Conservation (phyloP, 2,888 invertebrate genomes). For the Diarsia rubi region DNA sequence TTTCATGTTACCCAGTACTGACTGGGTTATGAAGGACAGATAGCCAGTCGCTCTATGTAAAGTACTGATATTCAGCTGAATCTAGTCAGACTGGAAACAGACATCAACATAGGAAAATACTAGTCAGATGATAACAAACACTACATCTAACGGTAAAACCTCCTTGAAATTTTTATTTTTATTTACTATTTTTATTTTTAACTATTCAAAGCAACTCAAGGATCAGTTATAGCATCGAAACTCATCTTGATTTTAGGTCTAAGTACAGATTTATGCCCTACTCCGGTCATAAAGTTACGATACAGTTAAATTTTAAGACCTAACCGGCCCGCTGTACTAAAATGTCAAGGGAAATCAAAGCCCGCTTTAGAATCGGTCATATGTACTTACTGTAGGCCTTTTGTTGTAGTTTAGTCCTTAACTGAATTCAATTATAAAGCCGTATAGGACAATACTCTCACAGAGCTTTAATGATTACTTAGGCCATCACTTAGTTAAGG, state of each 20-base stretch:
- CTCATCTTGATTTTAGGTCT: neutral
- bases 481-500: too few species aligned
- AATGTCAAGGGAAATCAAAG: slow-evolving; percentile 43
- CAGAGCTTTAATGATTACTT: too few species aligned
- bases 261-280: slow-evolving; percentile 5
- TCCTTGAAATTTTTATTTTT: too few species aligned
- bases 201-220: neutral
- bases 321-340: neutral
- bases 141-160: too few species aligned
- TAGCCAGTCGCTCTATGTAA: neutral
- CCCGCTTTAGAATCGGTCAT: neutral
- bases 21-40: neutral
- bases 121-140: neutral
- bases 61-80: neutral
- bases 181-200: too few species aligned
- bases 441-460: neutral
- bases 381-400: neutral
- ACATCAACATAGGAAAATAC: neutral
- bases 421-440: neutral
- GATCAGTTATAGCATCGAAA: neutral
- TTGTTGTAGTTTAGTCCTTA: slow-evolving; percentile 12
- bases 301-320: slow-evolving; percentile 20
- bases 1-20: neutral
- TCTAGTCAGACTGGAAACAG: neutral
- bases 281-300: slow-evolving; percentile 1